Conservation (phyloP, 2,888 invertebrate genomes). For the Aquatica leii region DNA sequence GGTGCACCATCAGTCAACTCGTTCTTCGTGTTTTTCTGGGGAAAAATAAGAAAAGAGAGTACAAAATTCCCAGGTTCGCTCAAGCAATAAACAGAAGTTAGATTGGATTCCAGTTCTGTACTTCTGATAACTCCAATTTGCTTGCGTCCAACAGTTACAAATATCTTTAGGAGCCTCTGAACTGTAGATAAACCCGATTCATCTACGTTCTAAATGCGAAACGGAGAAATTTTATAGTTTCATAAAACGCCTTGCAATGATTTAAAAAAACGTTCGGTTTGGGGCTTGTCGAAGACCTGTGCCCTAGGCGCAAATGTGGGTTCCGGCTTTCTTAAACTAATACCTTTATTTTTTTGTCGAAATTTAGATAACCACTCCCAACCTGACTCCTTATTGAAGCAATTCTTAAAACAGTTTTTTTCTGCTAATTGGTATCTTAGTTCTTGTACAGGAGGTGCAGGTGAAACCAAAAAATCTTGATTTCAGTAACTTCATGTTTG, state of each 20-base stretch:
- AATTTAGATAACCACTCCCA: background rate
- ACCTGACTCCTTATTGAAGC: conserved; percentile 3
- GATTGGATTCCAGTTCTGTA: background rate
- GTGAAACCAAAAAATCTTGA: conserved; percentile 1
- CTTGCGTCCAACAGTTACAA: background rate
- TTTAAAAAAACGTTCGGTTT: background rate
- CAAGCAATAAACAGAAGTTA: conserved; percentile 13
- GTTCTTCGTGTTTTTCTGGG: conserved; percentile 1
- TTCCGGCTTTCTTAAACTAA: background rate
- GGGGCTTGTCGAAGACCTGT: background rate
- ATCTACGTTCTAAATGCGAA: too few relatives aligned
- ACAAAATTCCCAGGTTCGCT: background rate
- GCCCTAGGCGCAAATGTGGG: too few relatives aligned
- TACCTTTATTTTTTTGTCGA: background rate
- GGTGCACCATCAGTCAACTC: conserved; percentile 13
- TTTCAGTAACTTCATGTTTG: conserved; percentile 1
- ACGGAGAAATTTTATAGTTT: too few relatives aligned
- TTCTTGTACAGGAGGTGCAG: background rate
- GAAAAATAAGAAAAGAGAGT: background rate
- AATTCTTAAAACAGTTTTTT: background rate
- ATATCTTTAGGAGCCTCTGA: too few relatives aligned
- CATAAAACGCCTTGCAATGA: background rate
- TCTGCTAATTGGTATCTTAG: background rate
- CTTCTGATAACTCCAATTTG: background rate
- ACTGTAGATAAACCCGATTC: too few relatives aligned